Evolutionary conservation across 1,140 invertebrate species (phyloP), one percentile per base, ranked within the genome.

Genomic region (Orussus abietinus): DNA sequence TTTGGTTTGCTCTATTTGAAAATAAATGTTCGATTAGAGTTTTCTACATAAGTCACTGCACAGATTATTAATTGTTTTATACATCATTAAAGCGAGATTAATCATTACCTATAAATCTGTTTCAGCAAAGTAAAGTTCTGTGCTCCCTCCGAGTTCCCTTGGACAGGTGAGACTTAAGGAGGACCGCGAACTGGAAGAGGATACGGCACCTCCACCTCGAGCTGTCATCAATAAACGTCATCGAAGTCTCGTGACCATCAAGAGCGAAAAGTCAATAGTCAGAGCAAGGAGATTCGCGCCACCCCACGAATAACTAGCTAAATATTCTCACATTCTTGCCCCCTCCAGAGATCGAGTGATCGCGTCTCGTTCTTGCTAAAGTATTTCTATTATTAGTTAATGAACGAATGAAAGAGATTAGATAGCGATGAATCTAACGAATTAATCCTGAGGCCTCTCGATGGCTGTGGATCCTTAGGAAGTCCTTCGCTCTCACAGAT

Each of bases 111-210:
- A n/a, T n/a, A n/a, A n/a, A n/a, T 34, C 5, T 42, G 1, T 80
- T 79, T 17, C 71, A 86, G 84, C 78, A 80, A 65, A 84, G 82
- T 59, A 86, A 85, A 75, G 77, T 85, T 42, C 65, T 86, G 28
- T 72, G 78, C 45, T 83, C 80, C n/a, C 69, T 80, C 11, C 72
- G 81, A 36, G 79, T 86, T 38, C 84, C 84, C 34, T 78, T 82
- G 66, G 77, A 80, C 57, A 75, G 79, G 75, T 79, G 78, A 79
- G 75, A 66, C 29, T 62, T 54, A 36, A 43, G 43, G 49, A 52
- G 34, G 49, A 50, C 49, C 34, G 31, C 60, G 37, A 37, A 44
- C 47, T 48, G 59, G 49, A 29, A 34, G 6, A 57, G 51, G 44
- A 55, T 38, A 42, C 51, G 51, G 51, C 45, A 56, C 48, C 51